A percentile compares a stretch with the other conserved stretches of the same genome.
Evolutionary conservation across 2,113 vertebrate genomes (phyloP).

Genomic region (Pelobates fuscus): DNA sequence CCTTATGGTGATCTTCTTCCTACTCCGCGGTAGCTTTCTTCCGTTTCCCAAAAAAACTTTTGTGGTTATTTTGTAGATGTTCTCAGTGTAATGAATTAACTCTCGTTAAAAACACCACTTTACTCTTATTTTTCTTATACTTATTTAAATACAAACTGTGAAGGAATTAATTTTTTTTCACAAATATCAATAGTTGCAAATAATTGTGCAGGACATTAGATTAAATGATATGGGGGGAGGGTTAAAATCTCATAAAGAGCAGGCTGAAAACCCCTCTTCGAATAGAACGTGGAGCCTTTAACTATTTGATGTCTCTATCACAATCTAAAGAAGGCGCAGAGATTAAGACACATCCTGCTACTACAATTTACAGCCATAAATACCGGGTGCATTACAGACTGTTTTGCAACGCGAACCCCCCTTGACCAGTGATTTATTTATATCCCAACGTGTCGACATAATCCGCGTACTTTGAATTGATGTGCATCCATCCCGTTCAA

Average conservation of each 20-base stretch:
- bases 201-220: not conserved
- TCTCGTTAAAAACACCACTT: too few relatives aligned
- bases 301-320: slow-evolving; percentile 75
- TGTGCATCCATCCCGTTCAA: slow-evolving; percentile 4
- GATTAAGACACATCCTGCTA: not conserved
- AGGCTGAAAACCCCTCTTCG: too few relatives aligned
- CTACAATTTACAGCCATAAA: not conserved
- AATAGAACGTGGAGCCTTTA: slow-evolving; percentile 70
- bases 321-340: slow-evolving; percentile 29
- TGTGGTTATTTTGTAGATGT: not conserved
- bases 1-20: not conserved
- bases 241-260: too few relatives aligned
- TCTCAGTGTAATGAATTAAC: too few relatives aligned
- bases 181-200: too few relatives aligned
- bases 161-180: not conserved
- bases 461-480: slow-evolving; percentile 17
- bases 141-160: not conserved
- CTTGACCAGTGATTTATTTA: not conserved
- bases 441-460: slow-evolving; percentile 7
- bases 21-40: not conserved
- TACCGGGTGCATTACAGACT: not conserved
- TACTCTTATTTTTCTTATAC: too few relatives aligned
- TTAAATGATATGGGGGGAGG: not conserved
- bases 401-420: not conserved
- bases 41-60: not conserved